Evolutionary conservation across 2,797 vertebrate species (phyloP).

Genomic region (Eurystomus glaucurus): DNA sequence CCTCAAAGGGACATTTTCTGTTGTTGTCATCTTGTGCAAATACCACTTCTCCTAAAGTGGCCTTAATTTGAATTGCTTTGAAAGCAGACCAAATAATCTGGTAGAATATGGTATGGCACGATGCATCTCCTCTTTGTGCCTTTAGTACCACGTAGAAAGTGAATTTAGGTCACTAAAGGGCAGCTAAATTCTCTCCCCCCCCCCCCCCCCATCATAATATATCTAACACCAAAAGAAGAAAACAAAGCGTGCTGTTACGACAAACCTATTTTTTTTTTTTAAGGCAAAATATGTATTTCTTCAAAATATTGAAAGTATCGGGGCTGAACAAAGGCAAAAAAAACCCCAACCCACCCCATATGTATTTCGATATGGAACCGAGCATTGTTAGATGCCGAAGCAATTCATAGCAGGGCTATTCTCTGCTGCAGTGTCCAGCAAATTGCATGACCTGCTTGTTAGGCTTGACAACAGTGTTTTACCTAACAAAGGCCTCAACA

Average conservation of each 20-base stretch:
- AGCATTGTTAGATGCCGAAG: conserved; percentile 70
- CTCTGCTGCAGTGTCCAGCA: conserved; percentile 80
- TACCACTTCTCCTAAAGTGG: conserved; percentile 56
- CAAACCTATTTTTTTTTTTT: not conserved
- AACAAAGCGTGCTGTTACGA: conserved; percentile 22
- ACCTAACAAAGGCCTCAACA: conserved; percentile 91
- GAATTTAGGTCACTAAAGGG: conserved; percentile 70
- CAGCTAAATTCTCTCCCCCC: not conserved
- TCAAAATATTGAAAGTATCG: conserved; percentile 62
- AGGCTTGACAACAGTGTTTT: conserved; percentile 91
- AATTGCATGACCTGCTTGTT: conserved; percentile 89
- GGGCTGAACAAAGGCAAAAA: conserved; percentile 53
- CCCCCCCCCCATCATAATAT: not conserved
- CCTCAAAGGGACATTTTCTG: conserved; percentile 62
- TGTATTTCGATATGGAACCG: conserved; percentile 66
- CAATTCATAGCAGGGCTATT: conserved; percentile 77
- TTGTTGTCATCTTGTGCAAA: conserved; percentile 48
- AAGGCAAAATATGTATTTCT: conserved; percentile 53
- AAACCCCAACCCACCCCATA: conserved; percentile 20
- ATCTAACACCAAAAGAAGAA: conserved; percentile 54
- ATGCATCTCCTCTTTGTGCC: conserved; percentile 46
- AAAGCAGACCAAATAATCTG: conserved; percentile 58
- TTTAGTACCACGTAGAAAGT: conserved; percentile 49
- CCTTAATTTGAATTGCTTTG: conserved; percentile 66
- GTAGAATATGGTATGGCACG: not conserved